These are phyloP conservation scores for Siniperca knerii DNA, from an alignment of 2,113 vertebrate species.

Conservation along the genomic window DNA sequence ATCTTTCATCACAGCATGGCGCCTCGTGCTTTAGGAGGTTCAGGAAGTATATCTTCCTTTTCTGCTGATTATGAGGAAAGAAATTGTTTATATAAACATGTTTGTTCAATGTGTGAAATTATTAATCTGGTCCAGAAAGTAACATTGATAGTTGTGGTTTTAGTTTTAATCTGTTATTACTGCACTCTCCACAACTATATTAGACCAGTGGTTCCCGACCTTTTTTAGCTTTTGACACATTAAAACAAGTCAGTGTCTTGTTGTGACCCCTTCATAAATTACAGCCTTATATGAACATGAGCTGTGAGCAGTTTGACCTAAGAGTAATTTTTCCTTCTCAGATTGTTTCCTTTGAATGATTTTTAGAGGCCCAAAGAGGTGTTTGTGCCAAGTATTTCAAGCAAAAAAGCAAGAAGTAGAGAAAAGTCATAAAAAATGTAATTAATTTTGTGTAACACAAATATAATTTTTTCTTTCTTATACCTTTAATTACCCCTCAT, in stretches of 20 bases:
- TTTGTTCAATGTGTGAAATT: not conserved
- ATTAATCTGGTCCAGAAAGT: not conserved
- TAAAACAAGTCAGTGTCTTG: not conserved
- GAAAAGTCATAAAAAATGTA: not conserved
- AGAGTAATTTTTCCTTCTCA: not conserved
- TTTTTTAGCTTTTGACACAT: not conserved
- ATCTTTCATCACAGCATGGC: not conserved
- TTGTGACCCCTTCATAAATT: not conserved
- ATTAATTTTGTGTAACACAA: not conserved
- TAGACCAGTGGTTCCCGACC: not conserved
- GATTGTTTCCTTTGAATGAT: not conserved
- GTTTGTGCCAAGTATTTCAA: not conserved
- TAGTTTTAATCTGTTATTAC: not conserved
- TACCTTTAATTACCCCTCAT: not conserved
- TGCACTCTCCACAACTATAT: not conserved
- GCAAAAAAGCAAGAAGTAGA: not conserved
- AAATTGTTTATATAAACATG: not conserved
- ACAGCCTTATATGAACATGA: not conserved
- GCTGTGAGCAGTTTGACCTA: not conserved
- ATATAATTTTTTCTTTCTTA: not conserved
- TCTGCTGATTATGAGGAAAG: not conserved
- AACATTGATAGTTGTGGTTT: not conserved
- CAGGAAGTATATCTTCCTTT: not conserved
- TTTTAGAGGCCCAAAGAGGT: not conserved
- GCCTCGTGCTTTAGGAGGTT: not conserved